Evolutionary conservation across 2,888 invertebrate genomes (phyloP).

Genomic region (Mallateleia sp.): DNA sequence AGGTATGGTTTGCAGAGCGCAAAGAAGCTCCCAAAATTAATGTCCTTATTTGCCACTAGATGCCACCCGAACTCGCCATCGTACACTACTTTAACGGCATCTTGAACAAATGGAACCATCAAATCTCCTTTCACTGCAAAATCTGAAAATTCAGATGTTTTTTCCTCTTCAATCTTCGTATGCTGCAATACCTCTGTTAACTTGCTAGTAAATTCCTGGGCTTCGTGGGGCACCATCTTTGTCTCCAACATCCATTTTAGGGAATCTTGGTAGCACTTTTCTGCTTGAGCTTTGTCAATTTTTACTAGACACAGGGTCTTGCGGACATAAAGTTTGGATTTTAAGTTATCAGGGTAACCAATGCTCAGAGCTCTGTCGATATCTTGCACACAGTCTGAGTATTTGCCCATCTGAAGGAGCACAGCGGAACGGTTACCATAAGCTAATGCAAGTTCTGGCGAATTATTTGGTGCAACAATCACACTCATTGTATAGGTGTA

Average conservation of each 20-base stretch:
- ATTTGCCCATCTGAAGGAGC: not conserved
- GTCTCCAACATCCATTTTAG: not conserved
- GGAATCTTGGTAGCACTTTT: not conserved
- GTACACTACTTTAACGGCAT: not conserved
- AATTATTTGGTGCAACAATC: not conserved
- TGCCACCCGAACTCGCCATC: conserved; percentile 1
- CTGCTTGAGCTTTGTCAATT: not conserved
- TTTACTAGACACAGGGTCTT: not conserved
- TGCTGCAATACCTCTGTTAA: too few relatives aligned
- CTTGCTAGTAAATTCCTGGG: too few relatives aligned
- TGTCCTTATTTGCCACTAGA: not conserved
- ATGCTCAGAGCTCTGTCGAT: not conserved
- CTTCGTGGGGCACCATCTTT: not conserved
- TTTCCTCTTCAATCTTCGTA: not conserved
- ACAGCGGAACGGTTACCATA: conserved; percentile 3
- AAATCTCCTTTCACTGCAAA: too few relatives aligned
- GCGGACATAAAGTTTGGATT: not conserved
- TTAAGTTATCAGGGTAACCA: not conserved
- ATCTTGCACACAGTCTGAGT: not conserved
- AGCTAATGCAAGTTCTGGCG: not conserved
- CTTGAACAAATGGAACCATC: not conserved
- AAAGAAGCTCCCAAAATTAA: not conserved
- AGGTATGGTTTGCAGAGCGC: not conserved
- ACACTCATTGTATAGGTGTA: not conserved
- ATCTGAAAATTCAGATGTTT: too few relatives aligned